phyloP scores from a whole-genome alignment of 1,140 invertebrate species.

The Berghia stephanieae region DNA sequence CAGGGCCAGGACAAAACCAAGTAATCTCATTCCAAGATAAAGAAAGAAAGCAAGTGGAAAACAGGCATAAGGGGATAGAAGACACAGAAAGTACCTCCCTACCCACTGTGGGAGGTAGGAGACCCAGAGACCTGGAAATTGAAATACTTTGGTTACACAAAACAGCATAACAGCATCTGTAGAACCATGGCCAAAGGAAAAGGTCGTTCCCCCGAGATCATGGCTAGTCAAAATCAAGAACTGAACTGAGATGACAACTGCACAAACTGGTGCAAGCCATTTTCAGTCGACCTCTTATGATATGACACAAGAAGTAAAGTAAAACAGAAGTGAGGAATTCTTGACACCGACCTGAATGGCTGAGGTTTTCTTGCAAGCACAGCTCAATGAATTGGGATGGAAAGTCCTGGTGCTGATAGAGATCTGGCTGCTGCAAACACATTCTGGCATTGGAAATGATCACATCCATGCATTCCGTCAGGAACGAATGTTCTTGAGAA shows the following conservation, averaged over 20 bases:
- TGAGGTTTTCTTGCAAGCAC: constrained; percentile 46
- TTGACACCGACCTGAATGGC: constrained; percentile 24
- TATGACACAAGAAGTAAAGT: neutral
- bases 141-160: no score
- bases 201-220: no score
- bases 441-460: constrained; percentile 60
- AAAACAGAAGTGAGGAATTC: neutral
- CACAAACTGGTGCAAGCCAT: constrained; percentile 1
- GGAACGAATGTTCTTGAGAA: constrained; percentile 4
- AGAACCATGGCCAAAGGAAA: no score
- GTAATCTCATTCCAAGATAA: no score
- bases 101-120: no score
- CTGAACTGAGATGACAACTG: neutral
- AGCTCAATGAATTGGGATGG: constrained; percentile 56
- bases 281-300: neutral
- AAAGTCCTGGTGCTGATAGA: constrained; percentile 52
- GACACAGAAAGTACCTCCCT: no score
- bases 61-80: no score
- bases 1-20: no score
- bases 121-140: no score
- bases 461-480: constrained; percentile 50
- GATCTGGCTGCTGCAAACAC: constrained; percentile 57
- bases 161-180: no score
- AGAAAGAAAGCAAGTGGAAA: no score
- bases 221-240: constrained; percentile 31